These are phyloP conservation scores for Gandaritis pyraliata DNA, from an alignment of 2,888 invertebrate species.

Conservation along the genomic window DNA sequence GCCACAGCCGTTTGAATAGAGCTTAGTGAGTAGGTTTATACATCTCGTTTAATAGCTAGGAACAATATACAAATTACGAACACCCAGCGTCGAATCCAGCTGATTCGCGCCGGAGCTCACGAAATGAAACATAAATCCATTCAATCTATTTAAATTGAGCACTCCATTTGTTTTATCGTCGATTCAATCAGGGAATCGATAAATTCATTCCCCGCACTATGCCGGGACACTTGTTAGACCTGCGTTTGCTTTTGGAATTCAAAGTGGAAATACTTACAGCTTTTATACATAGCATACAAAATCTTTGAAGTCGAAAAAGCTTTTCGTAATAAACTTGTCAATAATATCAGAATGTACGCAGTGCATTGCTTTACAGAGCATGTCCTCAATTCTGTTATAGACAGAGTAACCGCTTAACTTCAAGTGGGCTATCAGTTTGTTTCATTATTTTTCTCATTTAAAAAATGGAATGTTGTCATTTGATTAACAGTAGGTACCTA, in stretches of 20 bases:
- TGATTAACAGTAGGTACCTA: too few species aligned
- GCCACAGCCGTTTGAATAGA: too few species aligned
- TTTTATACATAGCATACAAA: too few species aligned
- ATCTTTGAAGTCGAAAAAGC: not conserved
- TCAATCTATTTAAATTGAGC: slow-evolving; percentile 81
- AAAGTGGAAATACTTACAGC: slow-evolving; percentile 8
- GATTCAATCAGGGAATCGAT: slow-evolving; percentile 71
- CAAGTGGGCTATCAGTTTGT: too few species aligned
- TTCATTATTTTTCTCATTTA: too few species aligned
- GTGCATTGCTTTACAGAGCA: too few species aligned
- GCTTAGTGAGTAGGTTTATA: too few species aligned
- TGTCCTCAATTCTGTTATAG: too few species aligned
- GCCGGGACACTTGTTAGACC: slow-evolving; percentile 42
- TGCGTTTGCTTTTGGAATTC: slow-evolving; percentile 25
- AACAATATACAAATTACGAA: slow-evolving; percentile 41
- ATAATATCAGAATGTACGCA: not conserved
- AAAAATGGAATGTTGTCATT: too few species aligned
- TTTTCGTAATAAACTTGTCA: not conserved
- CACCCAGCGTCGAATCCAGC: slow-evolving; percentile 46
- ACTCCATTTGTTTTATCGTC: slow-evolving; percentile 79
- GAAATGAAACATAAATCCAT: slow-evolving; percentile 79
- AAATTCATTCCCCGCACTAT: slow-evolving; percentile 59
- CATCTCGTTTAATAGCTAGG: slow-evolving; percentile 20
- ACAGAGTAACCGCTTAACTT: too few species aligned
- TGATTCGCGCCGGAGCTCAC: slow-evolving; percentile 63